Evolutionary conservation across 2,113 vertebrate genomes (phyloP).

Genomic region (Prolemur simus): DNA sequence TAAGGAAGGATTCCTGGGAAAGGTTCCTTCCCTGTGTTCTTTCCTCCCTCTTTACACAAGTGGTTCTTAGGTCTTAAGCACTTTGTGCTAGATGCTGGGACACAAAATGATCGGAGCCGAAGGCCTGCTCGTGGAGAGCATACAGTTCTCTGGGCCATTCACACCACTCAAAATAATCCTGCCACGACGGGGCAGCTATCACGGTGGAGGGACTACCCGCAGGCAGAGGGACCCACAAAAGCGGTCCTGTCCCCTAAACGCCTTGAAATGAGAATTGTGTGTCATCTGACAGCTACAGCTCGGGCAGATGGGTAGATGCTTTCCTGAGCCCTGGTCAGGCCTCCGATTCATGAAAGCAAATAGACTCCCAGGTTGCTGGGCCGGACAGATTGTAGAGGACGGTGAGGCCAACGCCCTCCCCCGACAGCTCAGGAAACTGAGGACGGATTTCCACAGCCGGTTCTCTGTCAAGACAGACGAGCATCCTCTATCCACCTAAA

Average conservation of each 20-base stretch:
- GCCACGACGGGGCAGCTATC: neutral
- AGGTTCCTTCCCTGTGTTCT: neutral
- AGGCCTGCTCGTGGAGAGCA: neutral
- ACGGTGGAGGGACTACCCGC: neutral
- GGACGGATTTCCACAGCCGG: neutral
- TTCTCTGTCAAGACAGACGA: neutral
- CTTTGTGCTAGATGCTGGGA: neutral
- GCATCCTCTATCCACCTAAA: neutral
- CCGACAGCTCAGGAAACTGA: neutral
- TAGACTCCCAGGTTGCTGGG: rapidly evolving
- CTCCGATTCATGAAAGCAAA: neutral
- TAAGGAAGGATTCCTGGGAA: neutral
- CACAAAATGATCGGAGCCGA: neutral
- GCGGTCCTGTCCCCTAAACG: neutral
- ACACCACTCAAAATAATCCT: no score
- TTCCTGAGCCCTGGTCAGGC: neutral
- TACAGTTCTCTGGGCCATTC: neutral
- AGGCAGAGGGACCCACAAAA: neutral
- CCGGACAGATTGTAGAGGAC: rapidly evolving
- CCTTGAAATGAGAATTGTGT: neutral
- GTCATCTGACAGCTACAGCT: rapidly evolving
- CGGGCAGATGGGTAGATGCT: neutral
- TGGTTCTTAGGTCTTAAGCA: neutral
- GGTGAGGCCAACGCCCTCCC: neutral
- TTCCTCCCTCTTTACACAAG: neutral